Percentiles rank a stretch among this genome's conserved stretches.
phyloP scores from a whole-genome alignment of 2,113 vertebrate genomes.

The Chaetodon trifascialis region DNA sequence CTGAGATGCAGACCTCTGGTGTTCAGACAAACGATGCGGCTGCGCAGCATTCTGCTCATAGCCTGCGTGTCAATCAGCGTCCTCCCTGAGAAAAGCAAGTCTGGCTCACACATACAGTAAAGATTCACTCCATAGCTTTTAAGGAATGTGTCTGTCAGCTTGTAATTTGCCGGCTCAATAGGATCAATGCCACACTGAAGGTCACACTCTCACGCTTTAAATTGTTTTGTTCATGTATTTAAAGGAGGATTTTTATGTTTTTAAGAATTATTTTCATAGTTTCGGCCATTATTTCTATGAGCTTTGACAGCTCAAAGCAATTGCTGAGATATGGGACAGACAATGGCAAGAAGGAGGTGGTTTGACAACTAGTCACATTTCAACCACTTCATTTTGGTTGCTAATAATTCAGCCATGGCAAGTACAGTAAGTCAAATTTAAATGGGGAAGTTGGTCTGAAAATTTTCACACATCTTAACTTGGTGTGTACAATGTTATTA shows the following conservation, averaged over 20 bases:
- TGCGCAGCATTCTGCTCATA: constrained; percentile 12
- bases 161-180: neutral
- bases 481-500: no score
- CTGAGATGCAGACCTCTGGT: constrained; percentile 14
- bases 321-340: neutral
- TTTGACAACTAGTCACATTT: neutral
- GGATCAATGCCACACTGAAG: neutral
- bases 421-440: neutral
- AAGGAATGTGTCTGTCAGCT: neutral
- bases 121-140: neutral
- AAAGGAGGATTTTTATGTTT: neutral
- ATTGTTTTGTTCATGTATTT: neutral
- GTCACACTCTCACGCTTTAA: neutral
- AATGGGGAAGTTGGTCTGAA: neutral
- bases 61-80: neutral
- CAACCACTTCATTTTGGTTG: neutral
- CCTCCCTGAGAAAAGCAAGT: neutral
- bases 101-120: constrained; percentile 10
- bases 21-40: constrained; percentile 27
- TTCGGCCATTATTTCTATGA: neutral
- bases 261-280: neutral
- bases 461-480: no score
- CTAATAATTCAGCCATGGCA: neutral
- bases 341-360: neutral
- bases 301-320: neutral